These are phyloP conservation scores for Digitonthophagus gazella DNA, from an alignment of 2,888 invertebrate genomes.

Conservation along the genomic window DNA sequence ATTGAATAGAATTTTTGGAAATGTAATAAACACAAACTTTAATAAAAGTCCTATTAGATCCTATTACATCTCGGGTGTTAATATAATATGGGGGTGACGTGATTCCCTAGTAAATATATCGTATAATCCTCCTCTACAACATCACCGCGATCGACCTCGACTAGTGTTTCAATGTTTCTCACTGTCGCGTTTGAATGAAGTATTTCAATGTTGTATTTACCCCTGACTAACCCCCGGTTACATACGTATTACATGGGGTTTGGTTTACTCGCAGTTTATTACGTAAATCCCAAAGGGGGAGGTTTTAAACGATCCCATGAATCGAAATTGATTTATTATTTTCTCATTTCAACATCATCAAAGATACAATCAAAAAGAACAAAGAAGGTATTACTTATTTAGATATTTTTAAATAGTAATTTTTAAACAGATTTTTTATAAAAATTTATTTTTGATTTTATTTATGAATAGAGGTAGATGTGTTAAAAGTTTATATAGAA, in stretches of 20 bases:
- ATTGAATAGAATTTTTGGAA: no score
- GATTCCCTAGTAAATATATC: background rate
- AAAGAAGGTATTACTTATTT: background rate
- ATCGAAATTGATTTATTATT: conserved; percentile 1
- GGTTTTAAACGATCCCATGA: conserved; percentile 6
- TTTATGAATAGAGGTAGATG: background rate
- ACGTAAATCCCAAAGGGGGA: background rate
- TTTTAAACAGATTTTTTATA: no score
- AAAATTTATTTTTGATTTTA: background rate
- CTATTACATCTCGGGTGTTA: background rate
- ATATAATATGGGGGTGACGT: background rate
- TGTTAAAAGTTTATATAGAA: background rate
- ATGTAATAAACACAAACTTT: no score
- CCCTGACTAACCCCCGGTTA: conserved; percentile 1
- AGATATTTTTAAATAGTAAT: background rate
- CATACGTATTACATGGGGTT: conserved; percentile 10
- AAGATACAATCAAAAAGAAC: background rate
- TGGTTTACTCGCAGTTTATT: background rate
- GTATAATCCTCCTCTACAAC: background rate
- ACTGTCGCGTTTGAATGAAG: background rate
- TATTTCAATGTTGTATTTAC: conserved; percentile 9
- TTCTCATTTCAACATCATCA: background rate
- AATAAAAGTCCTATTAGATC: no score
- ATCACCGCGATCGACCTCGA: no score
- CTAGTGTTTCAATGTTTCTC: background rate